Percentiles rank a stretch among this genome's conserved stretches.
Conservation (phyloP, 35 echinoderm and acorn worm species). For the Amphiura filiformis region DNA sequence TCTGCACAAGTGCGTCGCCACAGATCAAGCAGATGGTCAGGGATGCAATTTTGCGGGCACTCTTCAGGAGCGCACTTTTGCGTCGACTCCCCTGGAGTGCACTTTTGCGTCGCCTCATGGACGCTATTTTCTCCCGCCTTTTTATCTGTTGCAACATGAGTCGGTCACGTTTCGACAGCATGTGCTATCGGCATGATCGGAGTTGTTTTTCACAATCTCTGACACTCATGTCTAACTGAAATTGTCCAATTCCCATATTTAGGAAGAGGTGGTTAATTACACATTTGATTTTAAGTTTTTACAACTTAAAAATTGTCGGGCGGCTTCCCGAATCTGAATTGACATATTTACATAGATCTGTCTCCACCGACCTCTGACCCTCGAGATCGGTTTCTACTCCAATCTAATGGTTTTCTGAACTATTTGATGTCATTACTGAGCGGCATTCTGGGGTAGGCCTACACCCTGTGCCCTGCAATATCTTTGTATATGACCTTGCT, state of each 20-base stretch:
- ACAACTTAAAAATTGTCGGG: neutral
- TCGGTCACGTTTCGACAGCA: neutral
- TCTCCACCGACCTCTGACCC: neutral
- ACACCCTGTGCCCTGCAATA: no score
- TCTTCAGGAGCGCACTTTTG: no score
- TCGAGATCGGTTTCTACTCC: neutral
- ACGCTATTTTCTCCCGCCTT: no score
- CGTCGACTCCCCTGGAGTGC: neutral
- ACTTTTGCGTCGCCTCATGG: neutral
- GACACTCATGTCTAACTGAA: neutral
- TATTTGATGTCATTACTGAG: neutral
- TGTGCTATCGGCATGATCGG: no score
- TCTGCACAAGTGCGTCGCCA: neutral
- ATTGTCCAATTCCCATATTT: neutral
- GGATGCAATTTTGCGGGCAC: neutral
- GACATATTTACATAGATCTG: neutral
- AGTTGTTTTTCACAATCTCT: neutral
- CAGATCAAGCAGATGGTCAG: slow-evolving; percentile 26
- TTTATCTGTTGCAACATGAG: no score
- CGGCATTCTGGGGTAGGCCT: neutral
- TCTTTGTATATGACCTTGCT: no score
- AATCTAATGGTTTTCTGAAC: neutral
- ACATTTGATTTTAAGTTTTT: neutral
- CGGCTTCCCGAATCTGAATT: neutral
- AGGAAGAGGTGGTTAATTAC: neutral